A percentile compares a stretch with the other conserved stretches of the same genome.
phyloP scores from a whole-genome alignment of 2,888 invertebrate species.

The Aromia moschata region DNA sequence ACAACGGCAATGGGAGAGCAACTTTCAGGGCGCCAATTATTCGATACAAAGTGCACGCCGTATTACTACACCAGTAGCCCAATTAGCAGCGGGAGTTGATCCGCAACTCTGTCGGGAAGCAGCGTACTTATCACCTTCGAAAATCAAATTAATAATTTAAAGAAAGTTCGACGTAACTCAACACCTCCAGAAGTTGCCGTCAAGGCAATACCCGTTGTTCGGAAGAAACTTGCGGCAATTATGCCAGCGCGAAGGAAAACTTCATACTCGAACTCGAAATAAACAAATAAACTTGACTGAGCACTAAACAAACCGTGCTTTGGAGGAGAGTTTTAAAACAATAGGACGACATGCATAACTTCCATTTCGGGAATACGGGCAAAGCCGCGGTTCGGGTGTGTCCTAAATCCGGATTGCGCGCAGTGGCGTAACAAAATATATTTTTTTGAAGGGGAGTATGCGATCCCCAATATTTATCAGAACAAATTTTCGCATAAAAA shows the following conservation, averaged over 20 bases:
- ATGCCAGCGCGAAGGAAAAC: conserved; percentile 41
- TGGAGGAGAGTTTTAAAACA: conserved; percentile 36
- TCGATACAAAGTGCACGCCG: background rate
- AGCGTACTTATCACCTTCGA: conserved; percentile 18
- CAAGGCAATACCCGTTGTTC: conserved; percentile 41
- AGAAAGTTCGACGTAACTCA: conserved; percentile 31
- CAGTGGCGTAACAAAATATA: too few relatives aligned
- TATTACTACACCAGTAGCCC: conserved; percentile 5
- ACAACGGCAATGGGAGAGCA: background rate
- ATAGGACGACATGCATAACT: conserved; percentile 25
- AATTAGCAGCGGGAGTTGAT: conserved; percentile 7
- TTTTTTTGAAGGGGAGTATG: too few relatives aligned
- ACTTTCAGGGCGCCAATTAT: conserved; percentile 3
- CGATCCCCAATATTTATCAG: too few relatives aligned
- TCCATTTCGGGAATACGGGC: background rate
- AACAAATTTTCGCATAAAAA: too few relatives aligned
- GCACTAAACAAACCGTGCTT: conserved; percentile 36
- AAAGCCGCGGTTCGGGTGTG: conserved; percentile 31
- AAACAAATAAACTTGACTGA: conserved; percentile 41
- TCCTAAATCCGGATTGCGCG: conserved; percentile 47
- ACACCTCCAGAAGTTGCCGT: conserved; percentile 34
- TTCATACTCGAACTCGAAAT: conserved; percentile 40
- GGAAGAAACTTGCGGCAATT: conserved; percentile 42
- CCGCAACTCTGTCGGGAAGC: conserved; percentile 12
- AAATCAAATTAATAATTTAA: conserved; percentile 32